phyloP scores from a whole-genome alignment of 2,888 invertebrate species.

The Hyalella azteca region DNA sequence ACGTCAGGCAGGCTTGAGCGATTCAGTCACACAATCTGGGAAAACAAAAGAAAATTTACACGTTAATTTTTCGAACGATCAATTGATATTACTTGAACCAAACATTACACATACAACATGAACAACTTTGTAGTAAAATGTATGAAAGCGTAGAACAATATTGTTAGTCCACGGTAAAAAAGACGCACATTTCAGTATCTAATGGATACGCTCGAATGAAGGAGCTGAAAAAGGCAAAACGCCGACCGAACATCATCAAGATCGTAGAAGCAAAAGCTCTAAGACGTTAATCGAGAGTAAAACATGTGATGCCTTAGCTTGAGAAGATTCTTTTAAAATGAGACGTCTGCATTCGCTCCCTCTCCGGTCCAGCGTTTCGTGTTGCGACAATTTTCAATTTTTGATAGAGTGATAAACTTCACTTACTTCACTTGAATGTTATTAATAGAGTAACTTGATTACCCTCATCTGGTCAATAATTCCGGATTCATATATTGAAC shows the following conservation, averaged over 20 bases:
- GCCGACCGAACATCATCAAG: neutral
- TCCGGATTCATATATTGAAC: neutral
- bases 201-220: neutral
- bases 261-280: neutral
- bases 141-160: neutral
- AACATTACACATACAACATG: neutral
- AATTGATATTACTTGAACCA: neutral
- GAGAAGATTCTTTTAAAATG: neutral
- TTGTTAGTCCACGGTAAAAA: neutral
- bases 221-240: neutral
- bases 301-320: neutral
- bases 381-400: too few relatives aligned
- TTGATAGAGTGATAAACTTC: too few relatives aligned
- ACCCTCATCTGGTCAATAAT: too few relatives aligned
- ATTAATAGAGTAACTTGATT: too few relatives aligned
- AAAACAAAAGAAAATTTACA: neutral
- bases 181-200: neutral
- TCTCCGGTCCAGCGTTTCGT: neutral
- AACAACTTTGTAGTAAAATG: neutral
- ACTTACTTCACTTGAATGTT: too few relatives aligned
- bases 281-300: neutral
- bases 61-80: neutral
- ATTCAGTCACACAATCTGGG: neutral
- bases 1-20: neutral
- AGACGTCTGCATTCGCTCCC: neutral